phyloP scores from a whole-genome alignment of 1,140 invertebrate genomes.

The Neodiprion virginianus region DNA sequence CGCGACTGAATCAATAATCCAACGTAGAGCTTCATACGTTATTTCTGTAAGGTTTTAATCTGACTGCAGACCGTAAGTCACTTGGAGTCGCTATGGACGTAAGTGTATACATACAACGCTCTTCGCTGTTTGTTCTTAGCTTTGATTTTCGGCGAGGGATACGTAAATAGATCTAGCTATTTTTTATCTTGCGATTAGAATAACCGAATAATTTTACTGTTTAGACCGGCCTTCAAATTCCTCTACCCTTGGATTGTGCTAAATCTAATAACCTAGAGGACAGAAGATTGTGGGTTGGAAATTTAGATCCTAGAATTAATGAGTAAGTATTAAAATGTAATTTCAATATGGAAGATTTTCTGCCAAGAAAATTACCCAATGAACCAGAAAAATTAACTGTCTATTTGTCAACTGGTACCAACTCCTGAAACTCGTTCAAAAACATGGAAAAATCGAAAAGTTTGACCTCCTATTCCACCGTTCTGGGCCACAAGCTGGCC shows the following conservation, averaged over 20 bases:
- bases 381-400: slow-evolving; percentile 39
- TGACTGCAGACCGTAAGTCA: no score
- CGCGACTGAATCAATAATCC: no score
- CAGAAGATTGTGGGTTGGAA: slow-evolving; percentile 87
- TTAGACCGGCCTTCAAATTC: slow-evolving; percentile 50
- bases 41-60: no score
- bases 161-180: no score
- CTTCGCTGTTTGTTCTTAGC: no score
- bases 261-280: slow-evolving; percentile 68
- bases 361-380: neutral
- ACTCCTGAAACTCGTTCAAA: slow-evolving; percentile 93
- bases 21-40: no score
- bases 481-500: slow-evolving; percentile 83
- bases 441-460: slow-evolving; percentile 89
- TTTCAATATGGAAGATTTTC: neutral
- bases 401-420: slow-evolving; percentile 80
- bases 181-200: no score
- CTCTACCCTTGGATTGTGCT: slow-evolving; percentile 68
- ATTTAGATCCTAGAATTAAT: slow-evolving; percentile 85
- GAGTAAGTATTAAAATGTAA: slow-evolving; percentile 79
- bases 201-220: neutral
- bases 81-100: no score
- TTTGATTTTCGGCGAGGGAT: no score
- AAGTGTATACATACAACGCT: no score
- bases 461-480: slow-evolving; percentile 95